Evolutionary conservation across 1,140 invertebrate species (phyloP).

Genomic region (Babylonia areolata): DNA sequence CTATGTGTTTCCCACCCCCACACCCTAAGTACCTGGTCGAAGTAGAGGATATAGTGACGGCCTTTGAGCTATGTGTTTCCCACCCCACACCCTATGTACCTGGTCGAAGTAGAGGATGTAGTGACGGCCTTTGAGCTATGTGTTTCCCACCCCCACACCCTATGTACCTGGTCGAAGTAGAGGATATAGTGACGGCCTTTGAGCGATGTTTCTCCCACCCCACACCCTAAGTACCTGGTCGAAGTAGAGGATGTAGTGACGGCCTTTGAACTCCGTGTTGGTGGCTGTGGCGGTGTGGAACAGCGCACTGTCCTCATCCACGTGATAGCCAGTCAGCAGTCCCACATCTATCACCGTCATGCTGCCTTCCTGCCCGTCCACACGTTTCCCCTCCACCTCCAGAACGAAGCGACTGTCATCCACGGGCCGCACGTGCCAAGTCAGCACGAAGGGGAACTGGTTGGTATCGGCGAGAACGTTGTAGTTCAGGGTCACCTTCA

Average conservation of each 20-base stretch:
- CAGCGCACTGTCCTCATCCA: constrained; percentile 53
- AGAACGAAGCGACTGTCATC: neutral
- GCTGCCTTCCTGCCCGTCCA: constrained; percentile 44
- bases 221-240: constrained; percentile 77
- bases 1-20: too few species aligned
- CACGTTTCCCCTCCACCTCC: neutral
- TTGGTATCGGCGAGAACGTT: neutral
- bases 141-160: too few species aligned
- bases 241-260: constrained; percentile 88
- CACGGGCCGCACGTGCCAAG: neutral
- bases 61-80: neutral
- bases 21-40: too few species aligned
- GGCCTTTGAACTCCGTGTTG: constrained; percentile 86
- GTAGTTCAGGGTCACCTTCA: constrained; percentile 28
- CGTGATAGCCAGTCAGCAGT: constrained; percentile 58
- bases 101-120: constrained; percentile 88
- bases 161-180: too few species aligned
- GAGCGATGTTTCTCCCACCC: neutral
- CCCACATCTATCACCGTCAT: constrained; percentile 64
- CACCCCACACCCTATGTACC: neutral
- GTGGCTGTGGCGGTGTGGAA: constrained; percentile 80
- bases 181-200: neutral
- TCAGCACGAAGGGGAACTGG: neutral
- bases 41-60: neutral
- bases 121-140: constrained; percentile 87